These are phyloP conservation scores for Chymomyza costata DNA, from an alignment of 1,140 invertebrate species.

Conservation along the genomic window DNA sequence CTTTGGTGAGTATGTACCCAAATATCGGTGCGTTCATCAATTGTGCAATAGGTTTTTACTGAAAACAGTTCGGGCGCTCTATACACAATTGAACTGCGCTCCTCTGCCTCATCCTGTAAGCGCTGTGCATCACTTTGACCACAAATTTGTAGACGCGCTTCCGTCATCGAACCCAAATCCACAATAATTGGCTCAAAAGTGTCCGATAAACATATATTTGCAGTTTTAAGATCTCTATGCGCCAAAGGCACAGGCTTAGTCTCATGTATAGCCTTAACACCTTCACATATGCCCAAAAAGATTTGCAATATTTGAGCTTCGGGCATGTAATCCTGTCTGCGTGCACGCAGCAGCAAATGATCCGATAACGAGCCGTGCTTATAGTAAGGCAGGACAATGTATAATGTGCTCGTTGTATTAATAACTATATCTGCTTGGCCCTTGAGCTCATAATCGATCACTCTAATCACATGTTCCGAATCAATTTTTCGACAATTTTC, in stretches of 20 bases:
- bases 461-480: constrained; percentile 87
- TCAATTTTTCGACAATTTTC: constrained; percentile 83
- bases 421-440: constrained; percentile 80
- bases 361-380: constrained; percentile 86
- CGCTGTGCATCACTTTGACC: constrained; percentile 83
- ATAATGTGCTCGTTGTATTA: constrained; percentile 84
- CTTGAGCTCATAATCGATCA: constrained; percentile 83
- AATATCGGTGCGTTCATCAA: constrained; percentile 91
- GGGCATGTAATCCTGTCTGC: constrained; percentile 79
- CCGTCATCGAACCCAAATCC: constrained; percentile 88
- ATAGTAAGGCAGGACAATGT: constrained; percentile 87
- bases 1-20: constrained; percentile 83
- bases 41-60: constrained; percentile 86
- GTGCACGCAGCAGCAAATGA: constrained; percentile 80
- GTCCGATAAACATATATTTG: constrained; percentile 86
- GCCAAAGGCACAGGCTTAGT: constrained; percentile 84
- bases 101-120: constrained; percentile 88
- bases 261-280: constrained; percentile 85
- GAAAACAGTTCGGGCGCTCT: constrained; percentile 92
- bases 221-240: constrained; percentile 90
- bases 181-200: constrained; percentile 86
- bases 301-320: constrained; percentile 82
- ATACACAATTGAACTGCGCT: constrained; percentile 91
- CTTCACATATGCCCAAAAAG: constrained; percentile 86
- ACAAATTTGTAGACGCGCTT: constrained; percentile 85